A percentile compares a stretch with the other conserved stretches of the same genome.
Evolutionary conservation across 2,113 vertebrate species (phyloP).

Genomic region (Dunckerocampus dactyliophorus): DNA sequence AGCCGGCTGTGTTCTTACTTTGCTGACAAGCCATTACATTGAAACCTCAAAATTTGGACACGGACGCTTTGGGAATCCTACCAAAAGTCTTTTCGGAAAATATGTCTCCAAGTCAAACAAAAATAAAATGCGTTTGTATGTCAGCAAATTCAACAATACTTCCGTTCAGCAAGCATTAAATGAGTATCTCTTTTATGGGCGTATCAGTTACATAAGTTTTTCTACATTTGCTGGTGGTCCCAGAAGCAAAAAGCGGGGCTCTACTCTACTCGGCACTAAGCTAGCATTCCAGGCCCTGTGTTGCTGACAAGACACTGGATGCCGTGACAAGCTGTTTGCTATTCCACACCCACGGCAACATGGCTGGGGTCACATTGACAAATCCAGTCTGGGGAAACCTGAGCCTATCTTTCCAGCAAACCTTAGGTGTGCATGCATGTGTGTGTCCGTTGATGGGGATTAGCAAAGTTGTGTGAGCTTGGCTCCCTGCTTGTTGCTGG

Average conservation of each 20-base stretch:
- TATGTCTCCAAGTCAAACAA: neutral
- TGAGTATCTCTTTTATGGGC: too few relatives aligned
- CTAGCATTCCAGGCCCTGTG: conserved; percentile 10
- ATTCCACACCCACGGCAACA: conserved; percentile 48
- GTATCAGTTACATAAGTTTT: neutral
- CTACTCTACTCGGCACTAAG: too few relatives aligned
- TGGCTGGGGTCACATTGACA: conserved; percentile 58
- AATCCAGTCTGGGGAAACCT: conserved; percentile 53
- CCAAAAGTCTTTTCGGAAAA: neutral
- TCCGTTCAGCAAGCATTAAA: too few relatives aligned
- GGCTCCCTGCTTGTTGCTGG: conserved; percentile 39
- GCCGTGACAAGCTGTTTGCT: conserved; percentile 59
- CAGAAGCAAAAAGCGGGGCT: neutral
- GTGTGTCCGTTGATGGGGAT: conserved; percentile 57
- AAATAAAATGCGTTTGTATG: neutral
- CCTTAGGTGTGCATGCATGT: conserved; percentile 36
- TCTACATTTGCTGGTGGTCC: conserved; percentile 6
- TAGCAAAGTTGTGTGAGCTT: conserved; percentile 40
- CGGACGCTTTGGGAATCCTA: neutral
- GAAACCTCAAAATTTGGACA: neutral
- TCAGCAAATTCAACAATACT: neutral
- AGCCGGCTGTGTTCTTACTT: conserved; percentile 25
- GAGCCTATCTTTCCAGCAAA: conserved; percentile 57
- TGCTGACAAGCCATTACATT: conserved; percentile 31
- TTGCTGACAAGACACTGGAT: conserved; percentile 42